phyloP scores from a whole-genome alignment of 1,140 invertebrate genomes.

The Hycleus phaleratus region DNA sequence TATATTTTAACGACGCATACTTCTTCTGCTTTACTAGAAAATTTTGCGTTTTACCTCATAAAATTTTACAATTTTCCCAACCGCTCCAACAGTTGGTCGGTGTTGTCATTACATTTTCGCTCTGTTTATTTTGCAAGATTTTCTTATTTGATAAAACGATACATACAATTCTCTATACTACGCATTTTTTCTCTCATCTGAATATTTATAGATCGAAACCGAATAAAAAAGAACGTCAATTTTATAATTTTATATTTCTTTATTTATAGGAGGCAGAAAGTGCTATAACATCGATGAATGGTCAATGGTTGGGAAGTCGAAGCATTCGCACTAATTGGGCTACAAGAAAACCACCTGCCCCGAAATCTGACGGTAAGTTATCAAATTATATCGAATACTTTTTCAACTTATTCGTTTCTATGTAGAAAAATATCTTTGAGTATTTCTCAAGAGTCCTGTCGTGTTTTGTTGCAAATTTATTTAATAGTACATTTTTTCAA shows the following conservation, averaged over 20 bases:
- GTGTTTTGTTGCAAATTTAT: too few species aligned
- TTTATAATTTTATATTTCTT: neutral
- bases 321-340: slow-evolving; percentile 99
- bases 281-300: slow-evolving; percentile 97
- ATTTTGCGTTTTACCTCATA: slow-evolving; percentile 19
- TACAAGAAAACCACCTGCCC: slow-evolving; percentile 86
- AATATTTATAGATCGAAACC: neutral
- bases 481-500: too few species aligned
- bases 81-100: neutral
- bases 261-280: slow-evolving; percentile 77
- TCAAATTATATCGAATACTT: neutral
- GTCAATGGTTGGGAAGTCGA: slow-evolving; percentile 95
- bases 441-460: too few species aligned
- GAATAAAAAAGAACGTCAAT: neutral
- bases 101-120: slow-evolving; percentile 18
- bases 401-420: neutral
- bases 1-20: slow-evolving; percentile 15
- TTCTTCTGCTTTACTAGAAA: slow-evolving; percentile 2
- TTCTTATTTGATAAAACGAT: slow-evolving; percentile 12
- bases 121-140: slow-evolving; percentile 17
- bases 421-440: too few species aligned
- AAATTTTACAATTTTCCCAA: slow-evolving; percentile 7
- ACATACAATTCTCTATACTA: neutral
- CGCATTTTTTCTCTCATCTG: neutral
- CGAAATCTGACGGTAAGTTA: slow-evolving; percentile 56